Base-by-base conservation (phyloP, 2,797 vertebrate genomes). In the Trematomus bernacchii region DNA sequence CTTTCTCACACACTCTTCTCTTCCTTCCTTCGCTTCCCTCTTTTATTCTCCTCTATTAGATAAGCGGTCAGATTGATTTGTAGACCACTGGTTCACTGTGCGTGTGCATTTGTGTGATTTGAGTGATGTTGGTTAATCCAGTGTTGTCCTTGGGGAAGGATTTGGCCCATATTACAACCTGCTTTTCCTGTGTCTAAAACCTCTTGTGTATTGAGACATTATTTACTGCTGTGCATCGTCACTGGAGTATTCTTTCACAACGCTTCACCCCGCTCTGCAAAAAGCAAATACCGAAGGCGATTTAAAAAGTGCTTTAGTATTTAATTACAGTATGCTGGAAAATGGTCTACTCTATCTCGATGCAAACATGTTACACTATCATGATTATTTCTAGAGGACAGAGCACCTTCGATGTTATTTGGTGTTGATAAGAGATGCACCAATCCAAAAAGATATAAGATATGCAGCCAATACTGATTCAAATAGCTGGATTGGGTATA, bases 81-180 rank as follows among this genome's bases (percentile, higher is more conserved):
- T 82, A 82, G 80, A 76, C 69, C 73, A 77, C 84, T 64, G 75
- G 77, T 70, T 76, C 42, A 21, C 66, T 21, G 27, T 57, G 70
- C 64, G 57, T 78, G 82, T 77, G 67, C 50, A 44, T 78, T 68
- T 87, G 77, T 87, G 85, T 73, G 77, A 84, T 89, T 79, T 79
- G 84, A 83, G 81, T 77, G 80, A 80, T 91, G 83, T 89, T 86
- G 85, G 82, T 90, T 92, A 92, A 92, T 91, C 89, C 85, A 84
- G 70, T 69, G 59, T 68, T 78, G 87, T 92, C 91, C 87, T 87
- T 80, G 68, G 91, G 86, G 91, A 92, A 80, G 86, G 75, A 87
- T 91, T 92, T 90, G 91, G 85, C 91, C 89, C 84, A 90, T 87
- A 87, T 92, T 90, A 88, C 86, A 87, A 85, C 50, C 43, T 59